A percentile compares a stretch with the other conserved stretches of the same genome.
Evolutionary conservation across 1,140 invertebrate species (phyloP).

Genomic region (Gerris buenoi): DNA sequence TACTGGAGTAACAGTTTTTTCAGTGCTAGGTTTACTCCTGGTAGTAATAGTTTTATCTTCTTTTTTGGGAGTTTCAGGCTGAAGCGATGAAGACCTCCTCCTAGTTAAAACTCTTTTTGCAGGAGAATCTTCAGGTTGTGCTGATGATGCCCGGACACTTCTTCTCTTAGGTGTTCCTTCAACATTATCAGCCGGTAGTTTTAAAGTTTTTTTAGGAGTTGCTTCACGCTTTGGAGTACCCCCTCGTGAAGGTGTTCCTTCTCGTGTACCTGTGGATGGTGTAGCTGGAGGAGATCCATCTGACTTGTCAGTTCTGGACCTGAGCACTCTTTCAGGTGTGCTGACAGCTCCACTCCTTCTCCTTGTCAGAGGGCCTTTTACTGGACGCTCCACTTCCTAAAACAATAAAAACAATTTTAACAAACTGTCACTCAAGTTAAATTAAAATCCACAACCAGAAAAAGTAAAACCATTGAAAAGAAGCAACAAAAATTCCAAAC

Average conservation of each 20-base stretch:
- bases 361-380: neutral
- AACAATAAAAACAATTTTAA: neutral
- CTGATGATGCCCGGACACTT: neutral
- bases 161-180: neutral
- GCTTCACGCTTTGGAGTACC: neutral
- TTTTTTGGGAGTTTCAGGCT: neutral
- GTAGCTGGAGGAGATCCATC: too few species aligned
- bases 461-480: too few species aligned
- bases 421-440: too few species aligned
- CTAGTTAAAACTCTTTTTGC: neutral
- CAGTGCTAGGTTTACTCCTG: neutral
- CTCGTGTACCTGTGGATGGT: neutral
- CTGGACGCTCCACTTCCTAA: neutral
- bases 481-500: too few species aligned
- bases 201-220: neutral
- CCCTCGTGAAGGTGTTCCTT: neutral
- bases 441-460: too few species aligned
- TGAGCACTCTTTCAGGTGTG: neutral
- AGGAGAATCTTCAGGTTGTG: neutral
- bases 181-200: neutral
- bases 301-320: neutral
- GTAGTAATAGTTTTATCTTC: neutral
- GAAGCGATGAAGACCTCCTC: neutral
- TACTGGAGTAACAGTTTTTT: neutral
- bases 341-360: neutral